phyloP scores from a whole-genome alignment of 2,797 vertebrate genomes.

The Lacerta viridis region DNA sequence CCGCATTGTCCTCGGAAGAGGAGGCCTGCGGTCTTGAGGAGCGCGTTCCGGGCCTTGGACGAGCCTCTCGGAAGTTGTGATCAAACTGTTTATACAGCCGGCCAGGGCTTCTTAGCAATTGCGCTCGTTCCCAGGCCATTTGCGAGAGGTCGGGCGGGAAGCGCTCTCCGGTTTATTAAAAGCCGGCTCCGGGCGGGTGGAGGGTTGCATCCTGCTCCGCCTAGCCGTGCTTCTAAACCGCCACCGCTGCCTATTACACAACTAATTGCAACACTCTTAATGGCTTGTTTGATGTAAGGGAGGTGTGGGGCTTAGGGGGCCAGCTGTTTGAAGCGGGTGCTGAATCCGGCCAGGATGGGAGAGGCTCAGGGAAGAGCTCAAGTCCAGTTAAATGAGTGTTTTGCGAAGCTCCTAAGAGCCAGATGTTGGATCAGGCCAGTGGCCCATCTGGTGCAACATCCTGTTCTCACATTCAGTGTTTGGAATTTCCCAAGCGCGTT shows the following conservation, averaged over 20 bases:
- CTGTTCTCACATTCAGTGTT: too few relatives aligned
- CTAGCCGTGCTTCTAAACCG: neutral
- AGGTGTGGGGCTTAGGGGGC: too few relatives aligned
- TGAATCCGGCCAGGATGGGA: too few relatives aligned
- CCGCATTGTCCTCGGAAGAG: neutral
- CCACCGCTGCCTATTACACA: too few relatives aligned
- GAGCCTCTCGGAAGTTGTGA: neutral
- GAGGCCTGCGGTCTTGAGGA: neutral
- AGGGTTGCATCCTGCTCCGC: neutral
- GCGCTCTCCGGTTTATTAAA: neutral
- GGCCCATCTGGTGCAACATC: too few relatives aligned
- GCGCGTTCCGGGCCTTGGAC: neutral
- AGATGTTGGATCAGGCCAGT: too few relatives aligned
- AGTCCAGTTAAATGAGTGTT: neutral
- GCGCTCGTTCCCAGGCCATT: neutral
- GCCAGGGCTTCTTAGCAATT: neutral
- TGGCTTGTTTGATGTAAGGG: too few relatives aligned
- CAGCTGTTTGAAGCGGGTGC: neutral
- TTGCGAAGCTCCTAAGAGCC: too few relatives aligned
- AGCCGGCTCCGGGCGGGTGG: neutral
- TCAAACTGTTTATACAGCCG: neutral
- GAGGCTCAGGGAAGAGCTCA: neutral
- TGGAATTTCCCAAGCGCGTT: too few relatives aligned
- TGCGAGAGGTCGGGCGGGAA: neutral
- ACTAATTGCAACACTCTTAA: neutral